Percentiles rank a stretch among this genome's conserved stretches.
Conservation (phyloP, 2,113 vertebrate genomes). For the Microtus ochrogaster region DNA sequence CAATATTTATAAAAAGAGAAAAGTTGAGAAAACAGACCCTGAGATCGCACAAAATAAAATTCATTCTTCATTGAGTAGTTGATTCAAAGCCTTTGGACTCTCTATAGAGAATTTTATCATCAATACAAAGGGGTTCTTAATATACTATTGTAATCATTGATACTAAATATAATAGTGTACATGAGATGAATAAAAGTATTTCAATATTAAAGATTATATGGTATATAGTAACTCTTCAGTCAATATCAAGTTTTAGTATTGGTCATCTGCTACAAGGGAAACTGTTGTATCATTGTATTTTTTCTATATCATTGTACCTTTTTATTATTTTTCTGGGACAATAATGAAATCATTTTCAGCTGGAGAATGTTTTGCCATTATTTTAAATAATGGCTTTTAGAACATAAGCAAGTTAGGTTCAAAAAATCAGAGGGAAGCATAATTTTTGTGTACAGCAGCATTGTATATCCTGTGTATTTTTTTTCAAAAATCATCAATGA, state of each 20-base stretch:
- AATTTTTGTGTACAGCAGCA: neutral
- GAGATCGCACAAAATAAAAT: conserved; percentile 29
- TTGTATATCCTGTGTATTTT: neutral
- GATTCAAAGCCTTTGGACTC: neutral
- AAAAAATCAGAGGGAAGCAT: conserved; percentile 40
- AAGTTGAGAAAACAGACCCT: neutral
- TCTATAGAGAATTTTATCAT: neutral
- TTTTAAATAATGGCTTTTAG: conserved; percentile 3
- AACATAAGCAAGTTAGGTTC: neutral
- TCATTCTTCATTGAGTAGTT: neutral
- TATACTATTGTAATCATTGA: neutral
- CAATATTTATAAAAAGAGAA: neutral
- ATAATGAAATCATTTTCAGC: neutral
- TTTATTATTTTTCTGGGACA: neutral
- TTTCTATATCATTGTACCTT: neutral
- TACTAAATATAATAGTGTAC: conserved; percentile 22
- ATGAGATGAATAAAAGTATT: neutral
- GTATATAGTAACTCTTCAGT: neutral
- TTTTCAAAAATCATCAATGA: neutral
- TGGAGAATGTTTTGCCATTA: neutral
- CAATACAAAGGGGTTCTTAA: neutral
- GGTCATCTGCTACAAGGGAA: neutral
- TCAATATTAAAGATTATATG: neutral
- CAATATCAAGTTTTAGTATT: conserved; percentile 35
- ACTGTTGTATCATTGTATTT: neutral